Conservation (phyloP, 2,113 vertebrate species). For the Otus sunia region DNA sequence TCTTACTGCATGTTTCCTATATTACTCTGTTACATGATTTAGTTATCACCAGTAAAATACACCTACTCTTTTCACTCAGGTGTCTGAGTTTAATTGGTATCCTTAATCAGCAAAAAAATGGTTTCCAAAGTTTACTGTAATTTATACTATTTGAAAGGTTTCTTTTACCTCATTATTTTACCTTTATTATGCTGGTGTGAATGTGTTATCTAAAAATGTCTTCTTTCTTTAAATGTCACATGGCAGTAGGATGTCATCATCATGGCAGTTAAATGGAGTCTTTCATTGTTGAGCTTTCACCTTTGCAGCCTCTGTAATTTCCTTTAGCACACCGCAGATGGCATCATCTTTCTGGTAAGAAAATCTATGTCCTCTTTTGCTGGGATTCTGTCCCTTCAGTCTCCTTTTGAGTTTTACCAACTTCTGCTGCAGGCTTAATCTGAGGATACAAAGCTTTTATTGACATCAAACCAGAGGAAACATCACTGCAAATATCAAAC, state of each 20-base stretch:
- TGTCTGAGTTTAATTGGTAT: too few species aligned
- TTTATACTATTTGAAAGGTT: neutral
- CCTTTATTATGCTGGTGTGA: neutral
- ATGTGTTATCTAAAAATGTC: neutral
- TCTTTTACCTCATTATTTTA: neutral
- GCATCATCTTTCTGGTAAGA: neutral
- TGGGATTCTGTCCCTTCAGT: neutral
- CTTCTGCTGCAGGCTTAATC: neutral
- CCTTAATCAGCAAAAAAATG: too few species aligned
- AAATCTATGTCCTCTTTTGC: neutral
- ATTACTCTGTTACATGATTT: too few species aligned
- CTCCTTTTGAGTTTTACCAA: neutral
- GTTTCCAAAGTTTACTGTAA: neutral
- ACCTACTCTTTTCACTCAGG: too few species aligned
- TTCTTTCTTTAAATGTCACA: neutral
- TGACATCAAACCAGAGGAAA: neutral
- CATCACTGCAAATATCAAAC: neutral
- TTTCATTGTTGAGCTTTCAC: neutral
- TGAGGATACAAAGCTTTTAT: neutral
- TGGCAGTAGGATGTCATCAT: neutral
- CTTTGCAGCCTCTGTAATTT: neutral
- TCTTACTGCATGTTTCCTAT: too few species aligned
- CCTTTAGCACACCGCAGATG: neutral
- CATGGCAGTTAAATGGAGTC: neutral
- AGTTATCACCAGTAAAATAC: too few species aligned